Evolutionary conservation across 2,888 invertebrate species (phyloP).

Genomic region (Ornithoptera alexandrae): DNA sequence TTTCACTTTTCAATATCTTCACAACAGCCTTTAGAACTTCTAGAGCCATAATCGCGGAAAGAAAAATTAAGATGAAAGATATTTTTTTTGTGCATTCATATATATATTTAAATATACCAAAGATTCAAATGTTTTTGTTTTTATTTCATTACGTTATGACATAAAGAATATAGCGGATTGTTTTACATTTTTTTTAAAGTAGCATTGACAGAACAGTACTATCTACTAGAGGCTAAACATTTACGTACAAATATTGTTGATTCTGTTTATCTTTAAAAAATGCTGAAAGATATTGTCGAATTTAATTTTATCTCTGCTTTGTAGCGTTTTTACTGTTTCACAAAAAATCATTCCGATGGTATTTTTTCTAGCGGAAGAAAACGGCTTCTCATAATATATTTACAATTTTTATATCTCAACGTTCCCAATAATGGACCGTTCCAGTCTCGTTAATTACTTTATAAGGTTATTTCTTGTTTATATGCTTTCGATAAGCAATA

Average conservation of each 20-base stretch:
- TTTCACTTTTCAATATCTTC: neutral
- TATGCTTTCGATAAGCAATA: conserved; percentile 58
- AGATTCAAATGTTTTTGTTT: neutral
- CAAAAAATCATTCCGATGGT: conserved; percentile 34
- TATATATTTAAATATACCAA: neutral
- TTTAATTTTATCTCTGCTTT: conserved; percentile 73
- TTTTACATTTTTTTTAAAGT: too few species aligned
- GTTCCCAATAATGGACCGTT: conserved; percentile 12
- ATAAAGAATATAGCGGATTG: too few species aligned
- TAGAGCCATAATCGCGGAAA: neutral
- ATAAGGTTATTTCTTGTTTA: conserved; percentile 55
- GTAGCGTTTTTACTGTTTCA: conserved; percentile 46
- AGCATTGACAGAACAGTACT: conserved; percentile 59
- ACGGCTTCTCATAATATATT: conserved; percentile 42
- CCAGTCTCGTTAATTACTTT: conserved; percentile 44
- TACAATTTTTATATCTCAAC: conserved; percentile 24
- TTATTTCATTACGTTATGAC: too few species aligned
- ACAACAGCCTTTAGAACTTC: neutral
- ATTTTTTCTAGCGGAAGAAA: conserved; percentile 57
- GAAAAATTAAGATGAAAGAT: neutral
- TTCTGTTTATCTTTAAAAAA: conserved; percentile 55
- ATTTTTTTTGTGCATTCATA: neutral
- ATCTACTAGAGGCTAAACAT: conserved; percentile 58
- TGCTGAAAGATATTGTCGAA: conserved; percentile 64
- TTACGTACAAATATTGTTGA: conserved; percentile 65